phyloP scores from a whole-genome alignment of 2,888 invertebrate genomes.

The Leucophenga montana region DNA sequence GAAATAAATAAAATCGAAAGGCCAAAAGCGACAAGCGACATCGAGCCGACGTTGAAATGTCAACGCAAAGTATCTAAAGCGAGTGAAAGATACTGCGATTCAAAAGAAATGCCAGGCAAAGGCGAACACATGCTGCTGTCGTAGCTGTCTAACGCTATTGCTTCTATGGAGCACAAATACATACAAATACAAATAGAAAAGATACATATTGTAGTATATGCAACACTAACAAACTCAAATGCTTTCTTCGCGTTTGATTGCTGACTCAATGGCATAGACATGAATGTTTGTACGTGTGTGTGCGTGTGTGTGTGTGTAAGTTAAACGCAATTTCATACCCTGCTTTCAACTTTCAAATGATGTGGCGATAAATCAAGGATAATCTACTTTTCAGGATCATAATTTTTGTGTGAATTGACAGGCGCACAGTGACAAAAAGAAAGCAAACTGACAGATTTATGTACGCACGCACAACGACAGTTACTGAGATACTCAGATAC shows the following conservation, averaged over 20 bases:
- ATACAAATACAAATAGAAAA: slow-evolving; percentile 55
- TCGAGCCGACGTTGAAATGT: slow-evolving; percentile 43
- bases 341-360: slow-evolving; percentile 66
- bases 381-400: slow-evolving; percentile 73
- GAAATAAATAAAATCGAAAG: slow-evolving; percentile 29
- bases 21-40: slow-evolving; percentile 18
- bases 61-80: slow-evolving; percentile 55
- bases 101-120: slow-evolving; percentile 14
- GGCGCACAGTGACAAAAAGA: slow-evolving; percentile 64
- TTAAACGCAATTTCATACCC: slow-evolving; percentile 57
- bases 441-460: slow-evolving; percentile 72
- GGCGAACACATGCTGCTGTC: slow-evolving; percentile 3
- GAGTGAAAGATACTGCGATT: slow-evolving; percentile 2
- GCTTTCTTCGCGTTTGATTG: slow-evolving; percentile 26
- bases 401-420: slow-evolving; percentile 73
- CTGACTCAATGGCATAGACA: slow-evolving; percentile 21
- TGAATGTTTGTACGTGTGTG: slow-evolving; percentile 9
- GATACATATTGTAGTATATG: slow-evolving; percentile 46
- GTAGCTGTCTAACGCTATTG: not conserved
- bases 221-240: slow-evolving; percentile 18
- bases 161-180: slow-evolving; percentile 20
- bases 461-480: slow-evolving; percentile 55
- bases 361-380: slow-evolving; percentile 73
- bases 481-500: not conserved
- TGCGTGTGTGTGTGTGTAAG: slow-evolving; percentile 21